Evolutionary conservation across 2,113 vertebrate species (phyloP).

Genomic region (Brachypodius melanocephalos): DNA sequence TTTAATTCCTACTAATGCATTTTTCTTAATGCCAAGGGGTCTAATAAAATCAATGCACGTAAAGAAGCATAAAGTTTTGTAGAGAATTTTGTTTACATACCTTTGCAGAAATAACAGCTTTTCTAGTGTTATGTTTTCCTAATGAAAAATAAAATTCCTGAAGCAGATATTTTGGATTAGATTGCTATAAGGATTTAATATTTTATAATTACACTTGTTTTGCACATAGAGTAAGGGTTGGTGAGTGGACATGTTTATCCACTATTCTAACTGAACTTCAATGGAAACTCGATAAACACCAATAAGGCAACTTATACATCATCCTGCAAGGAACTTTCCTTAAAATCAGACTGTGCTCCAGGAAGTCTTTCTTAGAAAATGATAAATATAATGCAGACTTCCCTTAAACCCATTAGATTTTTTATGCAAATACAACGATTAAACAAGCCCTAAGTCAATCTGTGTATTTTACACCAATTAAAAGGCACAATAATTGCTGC

Average conservation of each 20-base stretch:
- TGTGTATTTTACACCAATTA: background rate
- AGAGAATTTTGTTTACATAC: background rate
- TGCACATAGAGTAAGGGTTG: background rate
- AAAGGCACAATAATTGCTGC: background rate
- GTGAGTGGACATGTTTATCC: background rate
- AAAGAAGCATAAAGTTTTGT: background rate
- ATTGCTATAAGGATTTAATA: background rate
- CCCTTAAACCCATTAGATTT: background rate
- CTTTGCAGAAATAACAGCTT: background rate
- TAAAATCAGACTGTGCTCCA: background rate
- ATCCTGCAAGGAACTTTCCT: background rate
- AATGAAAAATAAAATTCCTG: background rate
- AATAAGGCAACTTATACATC: background rate
- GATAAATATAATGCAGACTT: background rate
- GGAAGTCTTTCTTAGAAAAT: background rate
- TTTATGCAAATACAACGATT: background rate
- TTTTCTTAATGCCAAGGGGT: slow-evolving; percentile 26
- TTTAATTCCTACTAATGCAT: background rate
- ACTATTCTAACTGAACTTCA: background rate
- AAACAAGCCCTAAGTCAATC: background rate
- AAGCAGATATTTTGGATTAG: background rate
- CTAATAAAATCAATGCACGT: background rate
- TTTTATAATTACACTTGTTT: background rate
- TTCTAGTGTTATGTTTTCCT: background rate
- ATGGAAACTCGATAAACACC: background rate